Conservation (phyloP, 1,140 invertebrate genomes). For the Trigoniulus corallinus region DNA sequence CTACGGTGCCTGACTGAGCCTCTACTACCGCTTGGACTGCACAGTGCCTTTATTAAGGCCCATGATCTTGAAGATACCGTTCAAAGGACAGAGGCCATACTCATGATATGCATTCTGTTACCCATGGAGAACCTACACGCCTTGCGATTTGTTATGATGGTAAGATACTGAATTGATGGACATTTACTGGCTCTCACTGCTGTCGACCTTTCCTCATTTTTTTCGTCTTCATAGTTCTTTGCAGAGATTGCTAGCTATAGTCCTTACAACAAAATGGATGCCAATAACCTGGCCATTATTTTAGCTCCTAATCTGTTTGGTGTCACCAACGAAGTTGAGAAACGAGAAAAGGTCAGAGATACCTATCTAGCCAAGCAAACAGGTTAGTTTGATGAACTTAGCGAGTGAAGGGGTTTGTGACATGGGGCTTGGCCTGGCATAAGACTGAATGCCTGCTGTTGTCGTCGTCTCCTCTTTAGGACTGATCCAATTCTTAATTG, state of each 20-base stretch:
- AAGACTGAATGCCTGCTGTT: not conserved
- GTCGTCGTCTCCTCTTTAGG: not conserved
- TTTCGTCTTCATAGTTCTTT: constrained; percentile 30
- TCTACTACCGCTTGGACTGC: constrained; percentile 46
- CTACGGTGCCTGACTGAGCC: constrained; percentile 64
- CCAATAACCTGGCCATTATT: constrained; percentile 59
- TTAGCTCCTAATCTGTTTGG: constrained; percentile 55
- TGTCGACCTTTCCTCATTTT: not conserved
- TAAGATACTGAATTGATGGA: constrained; percentile 9
- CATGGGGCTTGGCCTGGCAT: no score
- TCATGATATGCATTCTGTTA: constrained; percentile 43
- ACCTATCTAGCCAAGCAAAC: constrained; percentile 31
- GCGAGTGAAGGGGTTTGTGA: constrained; percentile 23
- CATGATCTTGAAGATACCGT: constrained; percentile 22
- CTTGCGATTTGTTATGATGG: constrained; percentile 46
- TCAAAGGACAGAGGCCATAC: constrained; percentile 31
- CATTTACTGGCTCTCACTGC: not conserved
- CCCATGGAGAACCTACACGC: constrained; percentile 44
- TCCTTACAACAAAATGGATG: constrained; percentile 61
- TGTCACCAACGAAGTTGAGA: constrained; percentile 32
- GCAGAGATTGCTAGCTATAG: constrained; percentile 37
- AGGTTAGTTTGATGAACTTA: constrained; percentile 45
- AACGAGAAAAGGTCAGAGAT: constrained; percentile 32
- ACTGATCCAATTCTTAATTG: not conserved
- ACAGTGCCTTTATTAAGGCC: constrained; percentile 55